Evolutionary conservation across 2,888 invertebrate genomes (phyloP).

Genomic region (Drosophila crucigera): DNA sequence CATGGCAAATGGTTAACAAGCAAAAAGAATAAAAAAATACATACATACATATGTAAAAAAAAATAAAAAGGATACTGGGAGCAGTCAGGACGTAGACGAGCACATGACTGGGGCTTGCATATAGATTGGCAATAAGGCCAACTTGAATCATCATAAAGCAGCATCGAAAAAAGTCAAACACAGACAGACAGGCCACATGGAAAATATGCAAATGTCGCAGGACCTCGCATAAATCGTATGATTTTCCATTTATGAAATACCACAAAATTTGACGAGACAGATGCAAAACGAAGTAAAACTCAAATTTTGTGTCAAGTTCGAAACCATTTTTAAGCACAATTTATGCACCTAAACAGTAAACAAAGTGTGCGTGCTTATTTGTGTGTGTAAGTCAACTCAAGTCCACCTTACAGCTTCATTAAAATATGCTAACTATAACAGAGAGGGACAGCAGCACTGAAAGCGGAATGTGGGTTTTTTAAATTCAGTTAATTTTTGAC

Average conservation of each 20-base stretch:
- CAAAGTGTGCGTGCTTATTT: conserved; percentile 1
- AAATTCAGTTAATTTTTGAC: not conserved
- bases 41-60: conserved; percentile 15
- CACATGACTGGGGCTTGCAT: conserved; percentile 63
- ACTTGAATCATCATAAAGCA: conserved; percentile 70
- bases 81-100: conserved; percentile 36
- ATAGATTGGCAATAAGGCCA: conserved; percentile 77
- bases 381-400: conserved; percentile 17
- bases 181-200: conserved; percentile 27
- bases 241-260: conserved; percentile 69
- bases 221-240: conserved; percentile 68
- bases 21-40: conserved; percentile 23
- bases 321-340: conserved; percentile 52
- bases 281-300: conserved; percentile 29
- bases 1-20: conserved; percentile 61
- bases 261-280: conserved; percentile 54
- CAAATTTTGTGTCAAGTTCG: conserved; percentile 47
- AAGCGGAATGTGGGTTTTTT: not conserved
- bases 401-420: conserved; percentile 37
- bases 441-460: not conserved
- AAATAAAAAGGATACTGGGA: conserved; percentile 36
- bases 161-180: conserved; percentile 22
- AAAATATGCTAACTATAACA: conserved; percentile 41
- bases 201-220: conserved; percentile 72
- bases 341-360: conserved; percentile 41